phyloP scores from a whole-genome alignment of 2,113 vertebrate species.

The Pedionomus torquatus region DNA sequence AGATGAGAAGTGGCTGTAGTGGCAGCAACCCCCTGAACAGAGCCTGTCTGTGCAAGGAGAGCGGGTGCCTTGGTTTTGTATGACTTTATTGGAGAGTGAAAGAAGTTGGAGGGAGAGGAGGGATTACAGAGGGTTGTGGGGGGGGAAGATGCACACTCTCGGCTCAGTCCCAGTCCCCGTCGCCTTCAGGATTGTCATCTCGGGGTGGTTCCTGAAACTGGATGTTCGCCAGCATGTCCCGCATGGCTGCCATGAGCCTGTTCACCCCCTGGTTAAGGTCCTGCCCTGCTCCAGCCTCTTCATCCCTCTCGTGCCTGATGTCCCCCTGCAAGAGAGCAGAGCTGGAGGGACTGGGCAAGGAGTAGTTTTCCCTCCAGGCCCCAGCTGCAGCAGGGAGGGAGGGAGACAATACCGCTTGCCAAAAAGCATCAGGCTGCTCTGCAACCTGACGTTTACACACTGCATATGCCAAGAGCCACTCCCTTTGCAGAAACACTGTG shows the following conservation, averaged over 20 bases:
- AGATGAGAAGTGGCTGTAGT: rapidly evolving
- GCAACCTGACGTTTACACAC: background rate
- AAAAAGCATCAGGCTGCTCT: background rate
- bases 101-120: rapidly evolving
- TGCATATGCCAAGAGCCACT: background rate
- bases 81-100: slow-evolving; percentile 28
- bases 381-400: background rate
- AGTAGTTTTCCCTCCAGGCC: background rate
- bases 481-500: background rate
- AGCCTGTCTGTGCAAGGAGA: background rate
- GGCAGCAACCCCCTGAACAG: rapidly evolving
- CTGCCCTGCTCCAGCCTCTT: slow-evolving; percentile 85
- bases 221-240: slow-evolving; percentile 98
- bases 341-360: background rate
- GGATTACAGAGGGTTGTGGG: rapidly evolving
- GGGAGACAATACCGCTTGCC: background rate
- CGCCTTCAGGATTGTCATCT: slow-evolving; percentile 76
- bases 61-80: rapidly evolving
- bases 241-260: slow-evolving; percentile 93
- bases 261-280: slow-evolving; percentile 94
- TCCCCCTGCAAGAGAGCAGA: slow-evolving; percentile 74
- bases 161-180: slow-evolving; percentile 90
- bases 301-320: slow-evolving; percentile 77
- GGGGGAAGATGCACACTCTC: rapidly evolving
- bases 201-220: slow-evolving; percentile 87